Evolutionary conservation across 2,113 vertebrate genomes (phyloP), one percentile per base, ranked within the genome.

Genomic region (Vombatus ursinus): DNA sequence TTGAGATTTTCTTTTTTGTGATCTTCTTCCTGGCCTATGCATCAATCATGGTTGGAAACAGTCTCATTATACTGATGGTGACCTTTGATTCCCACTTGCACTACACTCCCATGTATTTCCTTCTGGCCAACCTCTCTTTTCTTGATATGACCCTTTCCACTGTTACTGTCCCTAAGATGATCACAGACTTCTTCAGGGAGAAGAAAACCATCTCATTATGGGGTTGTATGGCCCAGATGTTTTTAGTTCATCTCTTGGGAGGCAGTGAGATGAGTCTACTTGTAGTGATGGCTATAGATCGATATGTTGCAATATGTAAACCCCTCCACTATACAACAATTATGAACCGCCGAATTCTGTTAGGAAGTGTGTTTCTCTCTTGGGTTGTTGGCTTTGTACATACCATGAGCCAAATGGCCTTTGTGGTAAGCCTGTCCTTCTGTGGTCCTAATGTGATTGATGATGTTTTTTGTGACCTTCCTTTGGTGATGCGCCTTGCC

Each of bases 221-320:
- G 89, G 94, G 94, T 26, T 97, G 96, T 28, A 96, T 95, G 92
- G 49, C 6, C 5, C 96, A 97, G 28, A 94, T 96, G 91, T 96
- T 95, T 52, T 91, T 97, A 14, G 52, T 93, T 89, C 93, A 97
- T 12, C 95, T 96, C 54, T 93, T 95, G 47, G 96, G 95, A 23
- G 94, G 97, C 84, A 92, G 91, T 68, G 97, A 98, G 52, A 96
- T 97, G 50, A 93, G 94, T 52, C 91, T 97, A 50, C 90, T 97
- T n/a, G 96, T 96, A 47, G 68, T 68, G 14, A 97, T 97, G 95
- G 95, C 96, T 8, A 50, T 95, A 0, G 92, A 97, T 53, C 92
- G 96, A 54, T 95, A 97, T 57, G 48, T 96, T 2, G 96, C 95
- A 23, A 97, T 97, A 68, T 95, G 94, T 77, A 96, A 93, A 91